Evolutionary conservation across 2,113 vertebrate genomes (phyloP).

Genomic region (Ascaphus truei): DNA sequence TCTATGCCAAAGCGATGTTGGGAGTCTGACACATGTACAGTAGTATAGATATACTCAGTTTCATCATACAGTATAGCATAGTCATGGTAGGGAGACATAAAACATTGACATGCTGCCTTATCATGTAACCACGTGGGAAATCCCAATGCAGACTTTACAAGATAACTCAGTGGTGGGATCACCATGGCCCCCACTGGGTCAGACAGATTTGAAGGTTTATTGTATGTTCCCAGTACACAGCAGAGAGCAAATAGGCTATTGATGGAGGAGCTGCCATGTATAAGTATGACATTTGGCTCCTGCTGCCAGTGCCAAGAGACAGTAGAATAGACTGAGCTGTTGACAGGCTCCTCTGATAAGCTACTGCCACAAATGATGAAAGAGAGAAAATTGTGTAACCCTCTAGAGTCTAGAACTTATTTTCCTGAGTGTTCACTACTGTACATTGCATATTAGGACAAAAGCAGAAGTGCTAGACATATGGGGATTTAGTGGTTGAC

Average conservation of each 20-base stretch:
- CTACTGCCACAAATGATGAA: not conserved
- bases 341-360: conserved; percentile 28
- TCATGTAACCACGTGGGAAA: not conserved
- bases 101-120: not conserved
- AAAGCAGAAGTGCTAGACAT: no score
- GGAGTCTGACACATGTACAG: no score
- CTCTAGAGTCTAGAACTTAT: no score
- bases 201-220: not conserved
- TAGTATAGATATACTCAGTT: not conserved
- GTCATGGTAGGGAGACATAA: not conserved
- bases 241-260: conserved; percentile 21
- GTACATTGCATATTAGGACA: not conserved
- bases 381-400: not conserved
- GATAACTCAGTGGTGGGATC: not conserved
- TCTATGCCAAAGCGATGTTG: no score
- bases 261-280: conserved; percentile 13
- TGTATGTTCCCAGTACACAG: conserved; percentile 1
- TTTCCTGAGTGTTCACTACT: conserved; percentile 3
- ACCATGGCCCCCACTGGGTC: not conserved
- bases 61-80: not conserved
- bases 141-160: not conserved
- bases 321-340: conserved; percentile 11
- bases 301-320: conserved; percentile 16
- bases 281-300: conserved; percentile 22
- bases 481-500: no score